These are phyloP conservation scores for Steinernema carpocapsae DNA, from an alignment of 2,888 invertebrate species.

Conservation along the genomic window DNA sequence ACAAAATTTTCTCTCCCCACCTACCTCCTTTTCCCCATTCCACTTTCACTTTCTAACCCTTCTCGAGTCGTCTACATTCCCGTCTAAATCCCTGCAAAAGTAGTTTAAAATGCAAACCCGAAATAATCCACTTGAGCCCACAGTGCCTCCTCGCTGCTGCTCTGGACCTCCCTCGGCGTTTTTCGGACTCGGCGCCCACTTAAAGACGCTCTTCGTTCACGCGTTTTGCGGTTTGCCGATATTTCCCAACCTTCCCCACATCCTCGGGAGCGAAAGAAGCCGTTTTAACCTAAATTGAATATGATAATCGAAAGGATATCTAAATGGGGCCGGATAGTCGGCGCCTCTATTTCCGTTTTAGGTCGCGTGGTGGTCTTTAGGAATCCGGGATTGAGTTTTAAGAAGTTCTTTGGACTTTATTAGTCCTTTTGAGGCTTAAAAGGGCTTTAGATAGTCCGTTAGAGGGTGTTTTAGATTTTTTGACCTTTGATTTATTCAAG, in stretches of 20 bases:
- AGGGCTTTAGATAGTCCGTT: too few species aligned
- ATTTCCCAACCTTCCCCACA: neutral
- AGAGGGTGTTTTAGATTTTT: too few species aligned
- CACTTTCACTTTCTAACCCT: neutral
- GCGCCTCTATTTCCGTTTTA: neutral
- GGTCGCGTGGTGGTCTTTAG: neutral
- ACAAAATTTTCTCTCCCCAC: too few species aligned
- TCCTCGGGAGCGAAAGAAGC: too few species aligned
- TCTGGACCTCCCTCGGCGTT: conserved; percentile 27
- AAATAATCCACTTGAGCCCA: conserved; percentile 33
- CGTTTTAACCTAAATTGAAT: conserved; percentile 19
- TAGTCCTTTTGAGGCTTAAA: too few species aligned
- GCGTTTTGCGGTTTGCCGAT: conserved; percentile 2
- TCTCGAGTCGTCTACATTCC: conserved; percentile 11
- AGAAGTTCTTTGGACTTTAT: too few species aligned
- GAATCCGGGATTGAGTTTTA: neutral
- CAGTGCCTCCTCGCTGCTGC: neutral
- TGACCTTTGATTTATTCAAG: too few species aligned
- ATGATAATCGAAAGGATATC: conserved; percentile 26
- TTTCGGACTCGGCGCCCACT: conserved; percentile 23
- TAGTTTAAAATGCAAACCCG: conserved; percentile 34
- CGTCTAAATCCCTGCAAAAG: conserved; percentile 9
- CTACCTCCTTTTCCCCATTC: too few species aligned
- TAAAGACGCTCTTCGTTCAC: neutral
- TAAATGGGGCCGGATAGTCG: neutral